Percentiles rank a stretch among this genome's conserved stretches.
phyloP scores from a whole-genome alignment of 2,888 invertebrate genomes.

The Mactromeris polynyma region DNA sequence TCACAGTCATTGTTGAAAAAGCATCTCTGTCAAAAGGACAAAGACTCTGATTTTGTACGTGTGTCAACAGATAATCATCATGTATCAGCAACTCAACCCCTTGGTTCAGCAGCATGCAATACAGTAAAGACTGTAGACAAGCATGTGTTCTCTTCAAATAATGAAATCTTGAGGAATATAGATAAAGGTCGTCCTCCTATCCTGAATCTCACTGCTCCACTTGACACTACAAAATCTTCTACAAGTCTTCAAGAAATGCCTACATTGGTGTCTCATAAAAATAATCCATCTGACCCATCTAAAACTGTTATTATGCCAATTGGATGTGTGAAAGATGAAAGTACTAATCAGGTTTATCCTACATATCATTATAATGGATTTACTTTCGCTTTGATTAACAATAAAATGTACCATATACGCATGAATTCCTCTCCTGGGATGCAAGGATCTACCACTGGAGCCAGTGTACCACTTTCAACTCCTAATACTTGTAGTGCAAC shows the following conservation, averaged over 20 bases:
- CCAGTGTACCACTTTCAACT: not conserved
- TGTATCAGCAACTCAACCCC: not conserved
- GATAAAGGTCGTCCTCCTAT: not conserved
- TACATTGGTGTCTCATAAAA: not conserved
- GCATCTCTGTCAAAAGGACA: not conserved
- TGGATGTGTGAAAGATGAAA: constrained; percentile 25
- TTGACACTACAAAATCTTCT: not conserved
- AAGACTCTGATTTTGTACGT: not conserved
- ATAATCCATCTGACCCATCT: not conserved
- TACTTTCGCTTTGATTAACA: constrained; percentile 27
- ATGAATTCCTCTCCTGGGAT: not conserved
- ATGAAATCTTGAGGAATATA: not conserved
- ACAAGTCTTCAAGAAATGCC: not conserved
- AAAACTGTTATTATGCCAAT: constrained; percentile 14
- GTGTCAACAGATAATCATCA: not conserved
- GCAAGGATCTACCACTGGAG: constrained; percentile 13
- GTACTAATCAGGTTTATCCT: constrained; percentile 14
- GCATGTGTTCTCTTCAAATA: not conserved
- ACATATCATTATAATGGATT: constrained; percentile 28
- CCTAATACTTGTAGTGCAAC: not conserved
- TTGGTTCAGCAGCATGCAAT: not conserved
- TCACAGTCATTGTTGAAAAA: constrained; percentile 5
- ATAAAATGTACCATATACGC: constrained; percentile 20
- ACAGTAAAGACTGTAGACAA: not conserved
- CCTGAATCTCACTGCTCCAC: not conserved